phyloP scores from a whole-genome alignment of 2,113 vertebrate species.

The Murina feae region DNA sequence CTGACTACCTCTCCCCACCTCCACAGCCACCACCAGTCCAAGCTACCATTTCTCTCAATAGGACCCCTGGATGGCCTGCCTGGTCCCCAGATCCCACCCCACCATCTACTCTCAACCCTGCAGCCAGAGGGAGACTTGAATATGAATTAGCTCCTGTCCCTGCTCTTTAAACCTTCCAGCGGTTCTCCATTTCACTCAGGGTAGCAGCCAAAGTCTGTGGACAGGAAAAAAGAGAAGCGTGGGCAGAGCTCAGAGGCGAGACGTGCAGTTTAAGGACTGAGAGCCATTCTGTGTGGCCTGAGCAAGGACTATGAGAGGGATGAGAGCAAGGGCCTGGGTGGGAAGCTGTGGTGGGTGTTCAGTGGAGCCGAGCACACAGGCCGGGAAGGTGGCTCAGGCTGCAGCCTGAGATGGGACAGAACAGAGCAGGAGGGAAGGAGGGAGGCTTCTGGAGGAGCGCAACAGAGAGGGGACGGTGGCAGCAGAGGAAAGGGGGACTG shows the following conservation, averaged over 20 bases:
- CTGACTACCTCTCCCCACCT: background rate
- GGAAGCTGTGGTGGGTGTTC: background rate
- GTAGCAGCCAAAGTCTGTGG: background rate
- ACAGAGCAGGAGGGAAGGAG: rapidly evolving
- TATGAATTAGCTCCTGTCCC: background rate
- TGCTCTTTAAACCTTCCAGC: background rate
- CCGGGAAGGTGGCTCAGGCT: background rate
- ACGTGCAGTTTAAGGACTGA: background rate
- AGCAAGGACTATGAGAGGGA: background rate
- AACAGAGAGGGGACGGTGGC: background rate
- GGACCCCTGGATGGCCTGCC: too few relatives aligned
- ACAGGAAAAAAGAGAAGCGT: background rate
- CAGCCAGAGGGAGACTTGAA: background rate
- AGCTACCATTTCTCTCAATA: background rate
- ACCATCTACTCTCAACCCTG: background rate
- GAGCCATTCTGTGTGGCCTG: background rate
- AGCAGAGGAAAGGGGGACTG: background rate
- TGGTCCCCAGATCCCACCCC: background rate
- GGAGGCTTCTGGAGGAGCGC: background rate
- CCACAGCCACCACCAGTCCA: background rate
- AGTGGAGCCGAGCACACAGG: rapidly evolving
- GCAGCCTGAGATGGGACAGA: too few relatives aligned
- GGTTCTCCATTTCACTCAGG: background rate
- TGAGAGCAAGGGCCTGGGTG: background rate
- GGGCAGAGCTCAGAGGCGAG: background rate